A percentile compares a stretch with the other conserved stretches of the same genome.
phyloP scores from a whole-genome alignment of 2,113 vertebrate genomes.

The Silurus asotus region DNA sequence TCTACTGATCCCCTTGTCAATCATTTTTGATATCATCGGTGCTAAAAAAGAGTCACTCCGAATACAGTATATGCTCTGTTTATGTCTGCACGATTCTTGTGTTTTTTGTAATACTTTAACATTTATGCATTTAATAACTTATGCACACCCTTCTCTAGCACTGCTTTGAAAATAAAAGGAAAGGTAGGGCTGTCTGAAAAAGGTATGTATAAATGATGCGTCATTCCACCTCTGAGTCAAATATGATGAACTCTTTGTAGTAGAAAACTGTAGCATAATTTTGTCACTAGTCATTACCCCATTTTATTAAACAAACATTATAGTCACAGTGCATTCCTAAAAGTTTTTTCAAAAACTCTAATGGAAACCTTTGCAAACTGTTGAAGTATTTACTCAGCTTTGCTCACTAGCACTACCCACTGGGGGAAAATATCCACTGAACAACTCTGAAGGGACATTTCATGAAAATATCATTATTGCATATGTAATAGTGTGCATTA shows the following conservation, averaged over 20 bases:
- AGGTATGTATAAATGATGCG: not conserved
- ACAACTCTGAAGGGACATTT: not conserved
- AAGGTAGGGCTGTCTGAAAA: not conserved
- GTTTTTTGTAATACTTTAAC: not conserved
- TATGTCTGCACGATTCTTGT: not conserved
- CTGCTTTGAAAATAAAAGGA: not conserved
- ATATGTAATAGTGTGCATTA: not conserved
- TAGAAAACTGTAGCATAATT: not conserved
- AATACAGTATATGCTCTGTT: not conserved
- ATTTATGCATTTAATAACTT: not conserved
- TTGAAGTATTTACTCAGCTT: not conserved
- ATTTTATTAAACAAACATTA: not conserved
- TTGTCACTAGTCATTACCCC: not conserved
- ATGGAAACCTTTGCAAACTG: not conserved
- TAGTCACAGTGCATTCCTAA: not conserved
- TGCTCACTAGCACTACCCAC: constrained; percentile 42
- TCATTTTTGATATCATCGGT: not conserved
- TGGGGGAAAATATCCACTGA: not conserved
- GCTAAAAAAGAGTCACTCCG: not conserved
- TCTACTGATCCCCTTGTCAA: not conserved
- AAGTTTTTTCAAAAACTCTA: not conserved
- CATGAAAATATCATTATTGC: not conserved
- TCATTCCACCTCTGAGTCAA: not conserved
- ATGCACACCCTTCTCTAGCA: not conserved
- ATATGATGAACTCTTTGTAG: not conserved